Evolutionary conservation across 2,113 vertebrate species (phyloP).

Genomic region (Pardalotus punctatus): DNA sequence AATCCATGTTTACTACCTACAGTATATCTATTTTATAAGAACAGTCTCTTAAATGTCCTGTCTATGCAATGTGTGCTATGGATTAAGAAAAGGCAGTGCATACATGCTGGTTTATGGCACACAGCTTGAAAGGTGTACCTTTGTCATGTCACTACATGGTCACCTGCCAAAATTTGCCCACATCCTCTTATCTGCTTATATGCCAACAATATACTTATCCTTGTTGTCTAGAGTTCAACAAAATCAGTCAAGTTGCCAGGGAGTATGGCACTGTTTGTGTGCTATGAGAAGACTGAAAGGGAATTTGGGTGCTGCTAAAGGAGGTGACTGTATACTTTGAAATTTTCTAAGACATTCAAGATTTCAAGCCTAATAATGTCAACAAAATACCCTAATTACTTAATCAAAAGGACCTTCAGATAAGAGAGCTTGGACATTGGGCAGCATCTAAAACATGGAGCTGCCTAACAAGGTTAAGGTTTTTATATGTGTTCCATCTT

Average conservation of each 20-base stretch:
- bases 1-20: slow-evolving; percentile 5
- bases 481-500: neutral
- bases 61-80: neutral
- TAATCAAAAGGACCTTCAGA: neutral
- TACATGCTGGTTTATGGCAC: slow-evolving; percentile 4
- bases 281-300: neutral
- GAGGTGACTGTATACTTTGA: neutral
- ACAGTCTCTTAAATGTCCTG: neutral
- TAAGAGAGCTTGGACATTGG: neutral
- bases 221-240: neutral
- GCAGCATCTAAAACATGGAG: neutral
- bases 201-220: neutral
- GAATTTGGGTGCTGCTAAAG: neutral
- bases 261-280: neutral
- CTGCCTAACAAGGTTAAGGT: neutral
- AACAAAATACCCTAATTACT: neutral
- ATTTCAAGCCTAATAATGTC: neutral
- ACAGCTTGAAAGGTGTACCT: slow-evolving; percentile 2
- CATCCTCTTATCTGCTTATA: neutral
- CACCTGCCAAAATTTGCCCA: slow-evolving; percentile 16
- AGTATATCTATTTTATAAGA: neutral
- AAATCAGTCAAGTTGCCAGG: neutral
- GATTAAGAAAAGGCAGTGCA: neutral
- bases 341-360: neutral
- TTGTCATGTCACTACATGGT: slow-evolving; percentile 19